Evolutionary conservation across 2,797 vertebrate species (phyloP).

Genomic region (Syngnathus rostellatus): DNA sequence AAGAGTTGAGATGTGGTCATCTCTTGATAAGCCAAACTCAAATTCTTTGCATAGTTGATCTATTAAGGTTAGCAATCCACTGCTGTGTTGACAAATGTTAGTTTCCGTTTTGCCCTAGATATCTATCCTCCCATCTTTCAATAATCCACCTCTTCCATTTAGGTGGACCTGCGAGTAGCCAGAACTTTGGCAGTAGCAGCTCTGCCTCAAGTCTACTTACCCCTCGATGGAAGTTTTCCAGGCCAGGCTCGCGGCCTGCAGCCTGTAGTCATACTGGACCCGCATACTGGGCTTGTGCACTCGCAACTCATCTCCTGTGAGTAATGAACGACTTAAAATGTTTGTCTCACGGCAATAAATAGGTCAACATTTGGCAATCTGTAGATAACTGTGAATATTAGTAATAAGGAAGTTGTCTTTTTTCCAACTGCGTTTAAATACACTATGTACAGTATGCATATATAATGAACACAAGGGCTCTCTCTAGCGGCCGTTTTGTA

Average conservation of each 20-base stretch:
- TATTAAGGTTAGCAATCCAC: background rate
- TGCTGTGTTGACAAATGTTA: background rate
- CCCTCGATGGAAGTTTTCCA: slow-evolving; percentile 42
- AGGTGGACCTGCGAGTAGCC: slow-evolving; percentile 43
- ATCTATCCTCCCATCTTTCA: background rate
- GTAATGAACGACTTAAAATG: slow-evolving; percentile 15
- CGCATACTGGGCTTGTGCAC: slow-evolving; percentile 63
- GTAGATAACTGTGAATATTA: background rate
- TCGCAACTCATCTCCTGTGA: slow-evolving; percentile 72
- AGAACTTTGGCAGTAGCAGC: slow-evolving; percentile 32
- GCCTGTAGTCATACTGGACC: slow-evolving; percentile 76
- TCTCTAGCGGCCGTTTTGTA: slow-evolving; percentile 19
- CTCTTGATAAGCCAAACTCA: background rate
- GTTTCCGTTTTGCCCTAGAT: background rate
- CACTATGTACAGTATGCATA: too few relatives aligned
- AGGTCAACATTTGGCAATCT: background rate
- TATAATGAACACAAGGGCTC: slow-evolving; percentile 13
- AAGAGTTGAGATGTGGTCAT: background rate
- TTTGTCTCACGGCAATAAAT: background rate
- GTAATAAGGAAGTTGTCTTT: too few relatives aligned
- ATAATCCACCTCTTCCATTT: background rate
- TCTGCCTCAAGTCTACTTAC: slow-evolving; percentile 64
- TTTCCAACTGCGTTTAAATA: too few relatives aligned
- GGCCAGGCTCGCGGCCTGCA: slow-evolving; percentile 62
- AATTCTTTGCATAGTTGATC: background rate